phyloP scores from a whole-genome alignment of 1,140 invertebrate genomes.

The Charaxes varanes region DNA sequence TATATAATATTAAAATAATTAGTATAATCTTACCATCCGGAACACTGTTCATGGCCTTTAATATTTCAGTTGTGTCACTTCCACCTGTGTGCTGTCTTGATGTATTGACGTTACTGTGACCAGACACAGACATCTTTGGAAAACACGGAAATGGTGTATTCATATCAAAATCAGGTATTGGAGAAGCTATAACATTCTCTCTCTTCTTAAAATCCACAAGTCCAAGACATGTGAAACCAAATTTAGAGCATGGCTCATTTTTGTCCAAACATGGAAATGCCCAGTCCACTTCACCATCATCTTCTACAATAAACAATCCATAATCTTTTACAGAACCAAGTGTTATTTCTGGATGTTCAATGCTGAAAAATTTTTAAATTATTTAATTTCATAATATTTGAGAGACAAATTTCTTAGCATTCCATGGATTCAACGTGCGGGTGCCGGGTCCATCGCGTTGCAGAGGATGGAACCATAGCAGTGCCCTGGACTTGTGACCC shows the following conservation, averaged over 20 bases:
- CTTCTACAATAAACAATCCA: slow-evolving; percentile 94
- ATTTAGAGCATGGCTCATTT: slow-evolving; percentile 92
- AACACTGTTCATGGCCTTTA: slow-evolving; percentile 48
- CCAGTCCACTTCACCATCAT: slow-evolving; percentile 96
- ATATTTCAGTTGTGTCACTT: slow-evolving; percentile 55
- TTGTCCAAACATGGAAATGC: slow-evolving; percentile 94
- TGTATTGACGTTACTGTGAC: slow-evolving; percentile 49
- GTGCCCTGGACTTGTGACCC: too few relatives aligned
- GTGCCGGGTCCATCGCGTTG: too few relatives aligned
- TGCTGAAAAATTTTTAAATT: too few relatives aligned
- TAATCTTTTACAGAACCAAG: slow-evolving; percentile 80
- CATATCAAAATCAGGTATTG: slow-evolving; percentile 59
- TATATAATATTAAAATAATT: too few relatives aligned
- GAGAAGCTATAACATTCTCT: slow-evolving; percentile 33
- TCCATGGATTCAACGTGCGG: too few relatives aligned
- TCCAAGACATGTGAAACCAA: slow-evolving; percentile 93
- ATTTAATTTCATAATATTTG: too few relatives aligned
- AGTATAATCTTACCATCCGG: slow-evolving; percentile 45
- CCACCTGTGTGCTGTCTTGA: slow-evolving; percentile 52
- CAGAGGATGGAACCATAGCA: too few relatives aligned
- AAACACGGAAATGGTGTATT: slow-evolving; percentile 46
- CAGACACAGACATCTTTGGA: slow-evolving; percentile 49
- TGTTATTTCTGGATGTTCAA: slow-evolving; percentile 75
- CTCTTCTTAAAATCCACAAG: slow-evolving; percentile 80
- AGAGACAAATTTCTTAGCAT: too few relatives aligned